Percentiles rank a stretch among this genome's conserved stretches.
phyloP scores from a whole-genome alignment of 2,113 vertebrate genomes.

The Cebidichthys violaceus region DNA sequence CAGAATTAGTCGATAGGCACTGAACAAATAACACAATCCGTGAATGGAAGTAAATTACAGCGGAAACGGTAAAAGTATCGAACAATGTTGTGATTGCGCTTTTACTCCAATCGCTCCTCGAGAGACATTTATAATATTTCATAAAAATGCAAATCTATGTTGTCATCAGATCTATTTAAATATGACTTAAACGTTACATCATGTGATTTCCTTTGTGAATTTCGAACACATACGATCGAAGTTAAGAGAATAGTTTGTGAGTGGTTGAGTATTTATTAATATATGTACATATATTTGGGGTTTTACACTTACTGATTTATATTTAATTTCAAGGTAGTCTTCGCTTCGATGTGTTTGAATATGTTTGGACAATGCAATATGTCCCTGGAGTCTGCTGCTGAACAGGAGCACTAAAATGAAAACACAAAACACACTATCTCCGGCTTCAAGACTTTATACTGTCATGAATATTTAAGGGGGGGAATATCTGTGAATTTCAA shows the following conservation, averaged over 20 bases:
- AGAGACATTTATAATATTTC: neutral
- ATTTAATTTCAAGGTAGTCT: constrained; percentile 1
- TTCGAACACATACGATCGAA: neutral
- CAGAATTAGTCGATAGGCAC: constrained; percentile 32
- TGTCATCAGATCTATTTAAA: neutral
- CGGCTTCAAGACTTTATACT: constrained; percentile 34
- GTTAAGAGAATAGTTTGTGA: neutral
- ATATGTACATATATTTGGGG: constrained; percentile 6
- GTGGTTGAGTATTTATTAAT: constrained; percentile 2
- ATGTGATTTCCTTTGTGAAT: neutral
- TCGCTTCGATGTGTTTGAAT: constrained; percentile 7
- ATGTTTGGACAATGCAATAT: constrained; percentile 34
- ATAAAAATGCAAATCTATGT: neutral
- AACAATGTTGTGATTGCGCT: neutral
- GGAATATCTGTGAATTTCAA: constrained; percentile 38
- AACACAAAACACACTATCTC: constrained; percentile 3
- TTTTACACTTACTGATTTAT: constrained; percentile 12
- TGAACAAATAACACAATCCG: constrained; percentile 28
- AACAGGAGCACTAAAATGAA: constrained; percentile 24
- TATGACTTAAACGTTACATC: neutral
- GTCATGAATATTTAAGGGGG: constrained; percentile 61
- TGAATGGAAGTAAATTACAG: constrained; percentile 26
- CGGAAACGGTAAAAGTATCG: neutral
- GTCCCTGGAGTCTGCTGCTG: constrained; percentile 23
- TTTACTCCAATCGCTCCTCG: neutral